A percentile compares a stretch with the other conserved stretches of the same genome.
These are phyloP conservation scores for Panzeria rudis DNA, from an alignment of 2,888 invertebrate genomes.

Conservation along the genomic window DNA sequence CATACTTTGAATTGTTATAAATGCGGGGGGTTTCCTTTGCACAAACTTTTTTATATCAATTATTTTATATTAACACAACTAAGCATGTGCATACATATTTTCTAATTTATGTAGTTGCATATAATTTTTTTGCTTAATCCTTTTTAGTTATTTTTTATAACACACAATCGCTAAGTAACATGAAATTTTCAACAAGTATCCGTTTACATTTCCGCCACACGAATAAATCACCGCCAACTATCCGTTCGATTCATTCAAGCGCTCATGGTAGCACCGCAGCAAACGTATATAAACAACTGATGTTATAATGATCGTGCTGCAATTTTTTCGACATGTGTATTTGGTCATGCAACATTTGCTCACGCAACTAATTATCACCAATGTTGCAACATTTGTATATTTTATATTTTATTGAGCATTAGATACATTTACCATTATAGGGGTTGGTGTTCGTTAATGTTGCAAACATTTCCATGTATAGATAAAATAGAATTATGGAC, in stretches of 20 bases:
- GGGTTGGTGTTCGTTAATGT: conserved; percentile 25
- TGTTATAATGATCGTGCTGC: conserved; percentile 44
- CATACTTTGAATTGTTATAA: conserved; percentile 1
- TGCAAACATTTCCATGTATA: conserved; percentile 32
- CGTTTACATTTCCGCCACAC: conserved; percentile 24
- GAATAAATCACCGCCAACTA: background rate
- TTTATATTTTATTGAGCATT: background rate
- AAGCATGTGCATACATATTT: too few species aligned
- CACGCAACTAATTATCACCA: conserved; percentile 45
- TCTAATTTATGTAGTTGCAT: too few species aligned
- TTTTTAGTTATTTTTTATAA: background rate
- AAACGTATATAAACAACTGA: conserved; percentile 65
- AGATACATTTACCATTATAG: conserved; percentile 28
- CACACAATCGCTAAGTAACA: background rate
- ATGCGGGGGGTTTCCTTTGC: background rate
- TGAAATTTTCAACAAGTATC: conserved; percentile 1
- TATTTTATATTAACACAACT: too few species aligned
- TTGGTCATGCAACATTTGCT: conserved; percentile 55
- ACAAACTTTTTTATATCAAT: too few species aligned
- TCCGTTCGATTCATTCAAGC: conserved; percentile 1
- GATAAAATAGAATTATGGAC: too few species aligned
- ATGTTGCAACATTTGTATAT: conserved; percentile 62
- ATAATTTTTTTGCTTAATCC: background rate
- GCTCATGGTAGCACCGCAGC: conserved; percentile 30
- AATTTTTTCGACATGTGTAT: conserved; percentile 20